Percentiles rank a stretch among this genome's conserved stretches.
Evolutionary conservation across 2,888 invertebrate genomes (phyloP).

Genomic region (Alloplasta piceator): DNA sequence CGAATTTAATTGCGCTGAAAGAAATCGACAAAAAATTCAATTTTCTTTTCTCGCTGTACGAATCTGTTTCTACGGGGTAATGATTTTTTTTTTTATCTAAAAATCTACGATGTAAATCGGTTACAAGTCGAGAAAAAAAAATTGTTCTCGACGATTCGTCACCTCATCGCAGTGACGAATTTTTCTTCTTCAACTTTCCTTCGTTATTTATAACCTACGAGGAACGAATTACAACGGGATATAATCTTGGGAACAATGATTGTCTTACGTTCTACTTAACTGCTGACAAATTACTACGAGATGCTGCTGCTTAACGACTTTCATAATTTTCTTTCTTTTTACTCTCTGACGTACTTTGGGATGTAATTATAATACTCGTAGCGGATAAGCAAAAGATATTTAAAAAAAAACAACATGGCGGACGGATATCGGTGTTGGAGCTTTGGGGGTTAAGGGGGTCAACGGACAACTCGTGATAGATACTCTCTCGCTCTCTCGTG

Average conservation of each 20-base stretch:
- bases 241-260: conserved; percentile 15
- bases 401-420: conserved; percentile 25
- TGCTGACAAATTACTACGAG: conserved; percentile 46
- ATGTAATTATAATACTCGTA: conserved; percentile 37
- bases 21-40: not conserved
- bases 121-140: not conserved
- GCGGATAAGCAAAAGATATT: conserved; percentile 45
- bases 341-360: conserved; percentile 10
- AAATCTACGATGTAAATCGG: conserved; percentile 29
- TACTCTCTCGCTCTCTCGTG: conserved; percentile 31
- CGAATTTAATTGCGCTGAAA: not conserved
- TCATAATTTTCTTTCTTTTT: not conserved
- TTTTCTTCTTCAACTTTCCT: not conserved
- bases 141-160: conserved; percentile 7
- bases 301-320: conserved; percentile 37
- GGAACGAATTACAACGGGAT: not conserved
- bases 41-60: conserved; percentile 12
- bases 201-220: conserved; percentile 7
- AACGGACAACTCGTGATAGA: conserved; percentile 46
- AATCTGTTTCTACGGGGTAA: conserved; percentile 24
- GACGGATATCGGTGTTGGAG: conserved; percentile 24
- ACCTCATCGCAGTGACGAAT: conserved; percentile 32
- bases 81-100: conserved; percentile 5
- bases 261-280: conserved; percentile 48
- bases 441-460: not conserved